Conservation (phyloP, 1,140 invertebrate species). For the Diprion similis region DNA sequence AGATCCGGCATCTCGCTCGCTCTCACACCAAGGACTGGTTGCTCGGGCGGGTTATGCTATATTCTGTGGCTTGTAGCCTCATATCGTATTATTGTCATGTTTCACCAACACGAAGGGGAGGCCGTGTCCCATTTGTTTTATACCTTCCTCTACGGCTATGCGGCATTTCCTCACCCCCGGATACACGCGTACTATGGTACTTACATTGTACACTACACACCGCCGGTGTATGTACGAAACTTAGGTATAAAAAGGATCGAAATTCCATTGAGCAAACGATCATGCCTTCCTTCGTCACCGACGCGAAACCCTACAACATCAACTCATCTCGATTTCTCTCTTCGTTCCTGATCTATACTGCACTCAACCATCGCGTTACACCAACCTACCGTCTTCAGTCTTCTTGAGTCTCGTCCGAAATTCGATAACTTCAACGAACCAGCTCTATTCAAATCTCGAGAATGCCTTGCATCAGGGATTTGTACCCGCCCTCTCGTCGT, state of each 20-base stretch:
- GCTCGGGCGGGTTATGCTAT: constrained; percentile 50
- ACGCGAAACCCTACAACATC: background rate
- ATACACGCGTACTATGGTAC: too few species aligned
- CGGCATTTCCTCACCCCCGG: background rate
- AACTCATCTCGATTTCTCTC: background rate
- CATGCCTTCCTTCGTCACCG: background rate
- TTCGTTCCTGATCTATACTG: background rate
- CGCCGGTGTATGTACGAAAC: too few species aligned
- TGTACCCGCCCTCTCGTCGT: background rate
- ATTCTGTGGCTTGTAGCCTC: constrained; percentile 55
- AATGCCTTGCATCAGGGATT: background rate
- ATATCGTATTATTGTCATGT: constrained; percentile 58
- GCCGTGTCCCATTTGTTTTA: constrained; percentile 43
- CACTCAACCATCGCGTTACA: too few species aligned
- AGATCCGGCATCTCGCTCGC: background rate
- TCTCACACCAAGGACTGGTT: constrained; percentile 22
- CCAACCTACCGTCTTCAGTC: background rate
- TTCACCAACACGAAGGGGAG: constrained; percentile 44
- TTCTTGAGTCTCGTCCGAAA: background rate
- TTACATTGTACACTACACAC: too few species aligned
- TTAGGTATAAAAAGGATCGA: too few species aligned
- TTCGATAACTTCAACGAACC: constrained; percentile 1
- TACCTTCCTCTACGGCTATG: constrained; percentile 30
- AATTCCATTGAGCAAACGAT: background rate
- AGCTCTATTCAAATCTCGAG: background rate